These are phyloP conservation scores for Brachystomella parvula DNA, from an alignment of 1,140 invertebrate species.

Conservation along the genomic window DNA sequence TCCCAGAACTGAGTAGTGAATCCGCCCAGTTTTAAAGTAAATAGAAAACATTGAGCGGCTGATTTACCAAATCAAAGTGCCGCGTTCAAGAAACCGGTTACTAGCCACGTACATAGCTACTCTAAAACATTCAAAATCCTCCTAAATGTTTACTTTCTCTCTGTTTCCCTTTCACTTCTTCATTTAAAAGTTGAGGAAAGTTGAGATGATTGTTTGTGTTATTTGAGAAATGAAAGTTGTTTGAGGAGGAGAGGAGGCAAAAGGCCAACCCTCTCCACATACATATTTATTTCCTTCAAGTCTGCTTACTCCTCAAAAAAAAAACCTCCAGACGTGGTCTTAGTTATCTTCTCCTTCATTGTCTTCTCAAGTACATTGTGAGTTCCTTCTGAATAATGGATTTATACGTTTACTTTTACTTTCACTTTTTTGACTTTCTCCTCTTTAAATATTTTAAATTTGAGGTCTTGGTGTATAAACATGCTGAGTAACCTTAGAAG, in stretches of 20 bases:
- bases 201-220: neutral
- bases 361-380: neutral
- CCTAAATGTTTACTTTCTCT: neutral
- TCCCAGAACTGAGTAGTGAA: too few species aligned
- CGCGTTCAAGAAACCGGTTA: too few species aligned
- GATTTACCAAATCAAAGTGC: too few species aligned
- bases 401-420: slow-evolving; percentile 10
- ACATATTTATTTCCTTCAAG: neutral
- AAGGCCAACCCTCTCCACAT: neutral
- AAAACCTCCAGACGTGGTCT: neutral
- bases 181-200: neutral
- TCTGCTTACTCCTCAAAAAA: neutral
- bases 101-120: too few species aligned
- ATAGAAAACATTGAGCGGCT: too few species aligned
- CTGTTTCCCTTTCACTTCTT: neutral
- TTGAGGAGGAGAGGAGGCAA: neutral
- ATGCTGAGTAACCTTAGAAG: neutral
- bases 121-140: too few species aligned
- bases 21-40: too few species aligned
- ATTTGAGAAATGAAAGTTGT: too few species aligned
- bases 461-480: neutral
- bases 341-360: neutral
- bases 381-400: slow-evolving; percentile 2
- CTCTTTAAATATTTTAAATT: slow-evolving; percentile 6
- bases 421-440: slow-evolving; percentile 1